Conservation (phyloP, 2,113 vertebrate genomes). For the Ptychochromis oligacanthus region DNA sequence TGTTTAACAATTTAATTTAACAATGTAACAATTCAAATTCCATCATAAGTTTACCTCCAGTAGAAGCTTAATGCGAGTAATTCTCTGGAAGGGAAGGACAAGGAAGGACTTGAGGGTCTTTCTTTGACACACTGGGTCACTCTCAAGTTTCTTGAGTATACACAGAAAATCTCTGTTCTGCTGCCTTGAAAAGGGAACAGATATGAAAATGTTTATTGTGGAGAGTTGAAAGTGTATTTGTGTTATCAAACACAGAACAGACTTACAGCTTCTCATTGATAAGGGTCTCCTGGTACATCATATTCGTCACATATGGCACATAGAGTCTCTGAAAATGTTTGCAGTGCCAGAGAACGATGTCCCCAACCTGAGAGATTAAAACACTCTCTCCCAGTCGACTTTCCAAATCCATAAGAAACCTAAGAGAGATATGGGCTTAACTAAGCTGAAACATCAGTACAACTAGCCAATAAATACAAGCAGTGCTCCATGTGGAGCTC, state of each 20-base stretch:
- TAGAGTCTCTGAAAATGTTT: constrained; percentile 73
- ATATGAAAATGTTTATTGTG: neutral
- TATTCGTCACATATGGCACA: constrained; percentile 83
- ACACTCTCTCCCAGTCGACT: constrained; percentile 69
- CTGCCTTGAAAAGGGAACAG: constrained; percentile 48
- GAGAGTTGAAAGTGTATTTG: neutral
- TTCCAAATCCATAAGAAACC: constrained; percentile 82
- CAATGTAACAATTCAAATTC: neutral
- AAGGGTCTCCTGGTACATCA: constrained; percentile 84
- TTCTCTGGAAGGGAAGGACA: constrained; percentile 84
- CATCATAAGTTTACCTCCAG: constrained; percentile 71
- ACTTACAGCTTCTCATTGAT: constrained; percentile 79
- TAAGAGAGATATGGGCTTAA: constrained; percentile 14
- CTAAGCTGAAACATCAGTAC: neutral
- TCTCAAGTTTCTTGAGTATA: constrained; percentile 77
- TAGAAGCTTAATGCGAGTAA: constrained; percentile 82
- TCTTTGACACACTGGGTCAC: constrained; percentile 78
- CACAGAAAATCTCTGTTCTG: constrained; percentile 74
- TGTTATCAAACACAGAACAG: neutral
- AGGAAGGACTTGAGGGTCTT: constrained; percentile 84
- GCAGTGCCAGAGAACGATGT: constrained; percentile 77
- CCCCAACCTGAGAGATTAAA: constrained; percentile 73
- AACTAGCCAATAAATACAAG: neutral
- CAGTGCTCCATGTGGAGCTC: neutral
- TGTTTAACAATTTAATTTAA: too few relatives aligned